Evolutionary conservation across 2,113 vertebrate genomes (phyloP), one percentile per base, ranked within the genome.

Genomic region (Psilopogon haemacephalus): DNA sequence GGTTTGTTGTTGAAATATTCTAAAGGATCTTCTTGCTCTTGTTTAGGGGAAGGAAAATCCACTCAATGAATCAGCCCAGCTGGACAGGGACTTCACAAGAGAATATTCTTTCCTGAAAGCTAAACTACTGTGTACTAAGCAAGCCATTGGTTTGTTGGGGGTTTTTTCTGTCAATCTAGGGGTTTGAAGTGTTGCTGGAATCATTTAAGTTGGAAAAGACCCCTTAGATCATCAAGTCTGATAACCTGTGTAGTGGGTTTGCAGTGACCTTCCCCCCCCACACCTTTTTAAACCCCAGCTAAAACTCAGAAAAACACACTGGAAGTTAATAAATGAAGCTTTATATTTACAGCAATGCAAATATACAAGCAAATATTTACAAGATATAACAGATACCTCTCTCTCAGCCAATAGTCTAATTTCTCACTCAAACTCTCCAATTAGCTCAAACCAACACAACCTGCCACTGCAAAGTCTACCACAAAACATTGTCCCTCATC

Each of bases 1-100:
- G 23, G 46, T 88, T 97, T 94, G 62, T 95, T 1, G 1, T 62
- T 91, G 77, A 95, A 96, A 93, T 91, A 69, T 69, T 59, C 77
- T 84, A 69, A 63, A 80, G 62, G 58, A 78, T 95, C 67, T 96
- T 94, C 86, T 79, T 94, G 56, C 79, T 79, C 55, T 85, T 90
- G 72, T 90, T 77, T 71, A 94, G 24, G 24, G 40, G 30, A 87
- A 71, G 35, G 55, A 95, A 90, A 91, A 69, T 67, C 44, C 54
- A 86, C 9, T 63, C 46, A 28, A 58, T 83, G 84, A 90, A 91
- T 88, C 33, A 59, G 35, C 63, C 44, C 55, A 65, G 79, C 59
- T 77, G 55, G 67, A 56, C 52, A 71, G 73, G 33, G 84, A 30
- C 38, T 65, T 65, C 37, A 6, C 12, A 55, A 60, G 58, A 79